Evolutionary conservation across 1,140 invertebrate genomes (phyloP), one percentile per base, ranked within the genome.

Genomic region (Penaeus vannamei): DNA sequence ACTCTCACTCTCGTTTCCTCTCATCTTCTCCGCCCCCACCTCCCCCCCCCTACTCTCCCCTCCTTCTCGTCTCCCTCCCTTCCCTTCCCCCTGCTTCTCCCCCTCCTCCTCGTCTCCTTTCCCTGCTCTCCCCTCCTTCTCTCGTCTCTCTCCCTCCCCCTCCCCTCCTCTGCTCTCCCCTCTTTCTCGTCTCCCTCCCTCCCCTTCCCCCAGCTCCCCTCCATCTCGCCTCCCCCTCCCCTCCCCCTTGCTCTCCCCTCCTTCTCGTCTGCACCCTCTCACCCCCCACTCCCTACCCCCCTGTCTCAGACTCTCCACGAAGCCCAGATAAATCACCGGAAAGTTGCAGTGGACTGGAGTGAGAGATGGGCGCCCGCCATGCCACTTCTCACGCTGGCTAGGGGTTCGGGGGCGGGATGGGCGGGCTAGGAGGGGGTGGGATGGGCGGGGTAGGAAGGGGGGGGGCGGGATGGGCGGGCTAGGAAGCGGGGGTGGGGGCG

Each of bases 251-350:
- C 53, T 26, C 26, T 36, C n/a, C 22, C n/a, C 12, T 46, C 53
- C 53, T 26, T 26, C 36, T 36, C 5, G 1, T 2, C 36, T 7
- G 2, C 32, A 22, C 59, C 26, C 36, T 4, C 36, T 42, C 36
- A 17, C 77, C 53, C 32, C 2, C 22, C 46, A 17, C 77, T 36
- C 26, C 46, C 17, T 20, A 32, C 23, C 29, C n/a, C 53, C 59
- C 59, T 64, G 53, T 32, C n/a, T n/a, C 80, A 23, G 61, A 53
- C 61, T 36, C 32, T 23, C 82, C 82, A 84, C 61, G 59, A 84
- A 64, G 42, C 26, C 3, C 60, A 84, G 82, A 84, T 66, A 84
- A 84, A 84, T 84, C 82, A 84, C 82, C 62, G 61, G 82, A 66
- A 84, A 84, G 82, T 84, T 84, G 82, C 82, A 66, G 59, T 84